These are phyloP conservation scores for Chouioia cunea DNA, from an alignment of 2,888 invertebrate species.

Conservation along the genomic window DNA sequence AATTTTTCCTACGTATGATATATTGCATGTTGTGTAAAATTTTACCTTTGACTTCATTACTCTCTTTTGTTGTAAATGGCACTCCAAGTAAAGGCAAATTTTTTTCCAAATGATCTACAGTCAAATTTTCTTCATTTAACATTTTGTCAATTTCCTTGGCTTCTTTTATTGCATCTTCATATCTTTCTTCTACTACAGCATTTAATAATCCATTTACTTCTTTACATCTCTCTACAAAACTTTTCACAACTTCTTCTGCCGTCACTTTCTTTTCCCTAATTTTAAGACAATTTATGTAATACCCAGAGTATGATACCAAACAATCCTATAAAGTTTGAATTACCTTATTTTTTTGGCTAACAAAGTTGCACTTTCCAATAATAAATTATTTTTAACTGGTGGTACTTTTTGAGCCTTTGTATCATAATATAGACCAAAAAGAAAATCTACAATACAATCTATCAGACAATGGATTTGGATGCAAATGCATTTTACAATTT, in stretches of 20 bases:
- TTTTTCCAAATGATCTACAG: conserved; percentile 75
- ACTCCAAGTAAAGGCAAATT: conserved; percentile 88
- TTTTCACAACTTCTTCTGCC: conserved; percentile 78
- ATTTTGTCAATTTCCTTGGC: conserved; percentile 80
- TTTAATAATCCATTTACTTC: conserved; percentile 83
- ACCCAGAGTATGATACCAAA: not conserved
- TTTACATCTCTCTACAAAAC: conserved; percentile 83
- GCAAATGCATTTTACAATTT: conserved; percentile 55
- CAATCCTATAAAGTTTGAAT: not conserved
- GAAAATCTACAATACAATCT: conserved; percentile 67
- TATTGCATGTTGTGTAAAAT: not conserved
- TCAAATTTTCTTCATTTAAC: conserved; percentile 71
- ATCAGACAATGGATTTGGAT: conserved; percentile 62
- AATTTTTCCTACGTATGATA: not conserved
- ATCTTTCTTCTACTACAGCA: conserved; percentile 86
- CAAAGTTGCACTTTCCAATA: conserved; percentile 76
- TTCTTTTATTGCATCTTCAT: conserved; percentile 81
- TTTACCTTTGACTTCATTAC: conserved; percentile 80
- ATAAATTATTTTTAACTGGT: conserved; percentile 65
- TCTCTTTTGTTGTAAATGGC: conserved; percentile 94
- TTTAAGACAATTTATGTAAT: not conserved
- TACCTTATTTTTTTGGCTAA: conserved; percentile 78
- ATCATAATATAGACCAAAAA: conserved; percentile 68
- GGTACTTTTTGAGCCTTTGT: conserved; percentile 65
- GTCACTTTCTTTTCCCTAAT: conserved; percentile 72